Evolutionary conservation across 2,888 invertebrate genomes (phyloP), one percentile per base, ranked within the genome.

Genomic region (Parapristionchus giblindavisi): DNA sequence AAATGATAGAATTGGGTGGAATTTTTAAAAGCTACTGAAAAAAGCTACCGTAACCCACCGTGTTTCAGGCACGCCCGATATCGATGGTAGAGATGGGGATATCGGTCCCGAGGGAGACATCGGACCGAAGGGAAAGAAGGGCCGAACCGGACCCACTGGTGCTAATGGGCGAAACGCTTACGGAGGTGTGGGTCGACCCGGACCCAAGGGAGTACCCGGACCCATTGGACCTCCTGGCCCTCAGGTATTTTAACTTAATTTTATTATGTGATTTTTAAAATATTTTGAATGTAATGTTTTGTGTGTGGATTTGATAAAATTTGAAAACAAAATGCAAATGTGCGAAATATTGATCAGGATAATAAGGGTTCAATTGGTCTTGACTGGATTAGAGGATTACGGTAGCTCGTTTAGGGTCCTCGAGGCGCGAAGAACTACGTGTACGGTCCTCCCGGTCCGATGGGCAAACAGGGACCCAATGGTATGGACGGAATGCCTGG

Each of bases 401-500:
- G 11, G 48, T 48, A 48, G 76, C 11, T 48, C 3, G 40, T 61
- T 21, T 82, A 83, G 70, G 83, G 83, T n/a, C 75, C 81, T 11
- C 75, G 83, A 36, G 83, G 83, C 48, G 77, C 77, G 56, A 73
- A 79, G 51, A 86, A 86, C 76, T 87, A 86, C 75, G 85, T 87
- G 29, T 85, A 84, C 61, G 87, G 87, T 17, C 80, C 81, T 32
- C 83, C 85, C 14, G 87, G 87, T n/a, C 80, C 82, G 11, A 78
- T 77, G n/a, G 87, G 87, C 70, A 85, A 83, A 52, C 78, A 77
- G 3, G 87, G 87, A 6, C 80, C 85, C 21, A 84, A 85, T 65
- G 87, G 87, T 8, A 73, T 87, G 51, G 85, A 87, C 38, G 87
- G 87, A 63, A 81, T 80, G 11, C 80, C 85, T n/a, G 87, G 87